Evolutionary conservation across 2,113 vertebrate species (phyloP).

Genomic region (Probosciger aterrimus): DNA sequence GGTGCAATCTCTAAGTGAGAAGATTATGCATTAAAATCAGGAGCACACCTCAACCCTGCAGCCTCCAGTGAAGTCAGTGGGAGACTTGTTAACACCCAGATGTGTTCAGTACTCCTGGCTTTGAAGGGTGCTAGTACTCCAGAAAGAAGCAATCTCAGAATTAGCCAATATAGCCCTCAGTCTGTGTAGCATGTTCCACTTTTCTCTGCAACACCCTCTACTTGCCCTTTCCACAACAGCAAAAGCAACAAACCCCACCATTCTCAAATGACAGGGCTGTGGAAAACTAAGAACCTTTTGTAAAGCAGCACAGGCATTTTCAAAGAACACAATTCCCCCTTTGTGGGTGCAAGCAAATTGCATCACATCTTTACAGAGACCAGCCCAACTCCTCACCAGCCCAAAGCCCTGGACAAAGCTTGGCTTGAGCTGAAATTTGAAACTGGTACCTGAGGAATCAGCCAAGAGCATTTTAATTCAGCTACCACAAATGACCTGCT

Average conservation of each 20-base stretch:
- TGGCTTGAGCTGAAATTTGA: neutral
- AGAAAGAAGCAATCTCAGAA: neutral
- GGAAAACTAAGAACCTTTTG: neutral
- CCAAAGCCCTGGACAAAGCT: neutral
- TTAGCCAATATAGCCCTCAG: neutral
- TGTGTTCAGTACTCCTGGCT: neutral
- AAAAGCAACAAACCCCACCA: neutral
- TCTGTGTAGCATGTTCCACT: fast-evolving
- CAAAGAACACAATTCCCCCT: neutral
- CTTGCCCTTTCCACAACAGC: neutral
- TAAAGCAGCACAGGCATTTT: neutral
- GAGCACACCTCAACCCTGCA: neutral
- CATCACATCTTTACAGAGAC: neutral
- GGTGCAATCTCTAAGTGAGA: neutral
- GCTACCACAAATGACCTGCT: neutral
- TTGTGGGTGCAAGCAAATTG: neutral
- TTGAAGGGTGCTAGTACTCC: neutral
- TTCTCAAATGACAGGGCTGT: neutral
- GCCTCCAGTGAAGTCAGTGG: neutral
- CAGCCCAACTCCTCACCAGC: neutral
- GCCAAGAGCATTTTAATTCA: neutral
- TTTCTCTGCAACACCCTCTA: neutral
- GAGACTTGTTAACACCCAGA: neutral
- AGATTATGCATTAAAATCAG: neutral
- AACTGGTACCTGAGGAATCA: neutral